Percentiles rank a stretch among this genome's conserved stretches.
Evolutionary conservation across 2,113 vertebrate species (phyloP).

Genomic region (Orycteropus afer): DNA sequence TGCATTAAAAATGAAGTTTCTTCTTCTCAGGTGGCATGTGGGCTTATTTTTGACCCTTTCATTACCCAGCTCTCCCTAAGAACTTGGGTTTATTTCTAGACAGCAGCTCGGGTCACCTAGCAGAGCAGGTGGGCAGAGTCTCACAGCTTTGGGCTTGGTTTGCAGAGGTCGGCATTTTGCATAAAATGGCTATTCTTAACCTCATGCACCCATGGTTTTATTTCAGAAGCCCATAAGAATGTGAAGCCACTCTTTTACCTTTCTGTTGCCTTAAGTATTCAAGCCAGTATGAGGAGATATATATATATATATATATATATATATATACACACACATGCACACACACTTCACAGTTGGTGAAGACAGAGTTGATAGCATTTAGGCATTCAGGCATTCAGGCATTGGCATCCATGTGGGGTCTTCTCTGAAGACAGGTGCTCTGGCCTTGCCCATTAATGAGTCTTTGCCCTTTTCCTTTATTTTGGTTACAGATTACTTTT

Average conservation of each 20-base stretch:
- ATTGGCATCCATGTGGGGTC: background rate
- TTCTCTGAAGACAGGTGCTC: background rate
- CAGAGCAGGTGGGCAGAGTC: background rate
- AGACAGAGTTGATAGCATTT: background rate
- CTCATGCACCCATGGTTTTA: background rate
- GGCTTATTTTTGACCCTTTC: background rate
- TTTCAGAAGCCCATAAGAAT: background rate
- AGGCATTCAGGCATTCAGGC: background rate
- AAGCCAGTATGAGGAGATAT: background rate
- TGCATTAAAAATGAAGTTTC: background rate
- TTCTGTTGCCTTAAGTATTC: background rate
- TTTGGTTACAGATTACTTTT: constrained; percentile 5
- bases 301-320: no score
- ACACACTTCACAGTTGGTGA: background rate
- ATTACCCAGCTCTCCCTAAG: background rate
- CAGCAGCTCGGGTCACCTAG: background rate
- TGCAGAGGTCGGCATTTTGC: background rate
- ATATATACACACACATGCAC: no score
- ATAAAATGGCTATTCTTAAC: background rate
- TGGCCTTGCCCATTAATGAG: background rate
- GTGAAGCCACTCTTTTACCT: background rate
- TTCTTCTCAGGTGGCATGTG: background rate
- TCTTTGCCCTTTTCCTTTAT: background rate
- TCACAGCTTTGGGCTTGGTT: background rate
- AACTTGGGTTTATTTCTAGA: background rate